phyloP scores from a whole-genome alignment of 2,113 vertebrate species.

The Gnathonemus echidnorhynchus region DNA sequence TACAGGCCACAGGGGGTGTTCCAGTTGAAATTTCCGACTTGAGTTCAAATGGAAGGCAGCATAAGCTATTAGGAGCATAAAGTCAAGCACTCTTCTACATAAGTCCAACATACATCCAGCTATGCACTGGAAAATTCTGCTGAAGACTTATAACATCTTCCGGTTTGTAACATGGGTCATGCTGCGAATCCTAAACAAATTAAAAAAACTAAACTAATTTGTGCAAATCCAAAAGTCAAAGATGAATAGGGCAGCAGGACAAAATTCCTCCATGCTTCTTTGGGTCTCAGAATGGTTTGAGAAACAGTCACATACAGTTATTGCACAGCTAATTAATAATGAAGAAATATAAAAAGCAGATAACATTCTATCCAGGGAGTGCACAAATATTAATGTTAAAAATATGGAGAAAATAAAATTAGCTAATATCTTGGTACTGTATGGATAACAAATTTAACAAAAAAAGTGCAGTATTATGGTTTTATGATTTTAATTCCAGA shows the following conservation, averaged over 20 bases:
- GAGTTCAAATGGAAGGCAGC: background rate
- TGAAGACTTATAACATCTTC: background rate
- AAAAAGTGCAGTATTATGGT: background rate
- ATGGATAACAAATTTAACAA: background rate
- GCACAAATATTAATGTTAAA: background rate
- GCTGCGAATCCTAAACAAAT: background rate
- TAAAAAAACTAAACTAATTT: background rate
- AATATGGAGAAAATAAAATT: background rate
- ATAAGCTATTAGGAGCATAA: background rate
- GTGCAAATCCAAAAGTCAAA: background rate
- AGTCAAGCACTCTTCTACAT: background rate
- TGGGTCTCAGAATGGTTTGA: background rate
- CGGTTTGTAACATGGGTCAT: background rate
- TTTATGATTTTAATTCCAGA: background rate
- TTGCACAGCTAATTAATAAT: background rate
- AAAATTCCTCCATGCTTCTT: background rate
- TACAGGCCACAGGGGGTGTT: no score
- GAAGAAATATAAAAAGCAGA: background rate
- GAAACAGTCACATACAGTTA: background rate
- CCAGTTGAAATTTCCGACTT: background rate
- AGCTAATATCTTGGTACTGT: background rate
- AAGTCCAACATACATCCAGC: background rate
- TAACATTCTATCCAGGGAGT: background rate
- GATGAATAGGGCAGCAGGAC: background rate
- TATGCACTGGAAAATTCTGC: background rate